These are phyloP conservation scores for Xiphophorus maculatus DNA, from an alignment of 2,113 vertebrate genomes.

Conservation along the genomic window DNA sequence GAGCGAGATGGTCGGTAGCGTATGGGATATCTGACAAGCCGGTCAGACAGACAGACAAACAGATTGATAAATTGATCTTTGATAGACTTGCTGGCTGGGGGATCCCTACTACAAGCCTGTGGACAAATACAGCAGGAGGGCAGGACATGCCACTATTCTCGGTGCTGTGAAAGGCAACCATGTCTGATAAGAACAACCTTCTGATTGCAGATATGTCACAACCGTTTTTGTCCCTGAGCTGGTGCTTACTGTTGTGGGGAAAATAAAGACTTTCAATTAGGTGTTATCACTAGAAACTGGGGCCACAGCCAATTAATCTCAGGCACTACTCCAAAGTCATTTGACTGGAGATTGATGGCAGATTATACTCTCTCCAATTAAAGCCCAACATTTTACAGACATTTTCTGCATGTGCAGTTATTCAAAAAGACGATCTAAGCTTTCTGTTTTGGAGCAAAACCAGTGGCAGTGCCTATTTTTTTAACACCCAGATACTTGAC, in stretches of 20 bases:
- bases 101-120: neutral
- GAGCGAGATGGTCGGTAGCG: too few species aligned
- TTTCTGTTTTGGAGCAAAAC: conserved; percentile 3
- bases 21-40: too few species aligned
- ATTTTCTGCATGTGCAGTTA: neutral
- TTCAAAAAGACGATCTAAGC: neutral
- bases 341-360: neutral
- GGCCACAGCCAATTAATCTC: neutral
- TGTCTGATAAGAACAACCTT: neutral
- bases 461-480: neutral
- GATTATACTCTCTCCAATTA: neutral
- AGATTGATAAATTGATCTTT: too few species aligned
- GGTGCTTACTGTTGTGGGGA: neutral
- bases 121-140: neutral
- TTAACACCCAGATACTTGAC: neutral
- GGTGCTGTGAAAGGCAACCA: neutral
- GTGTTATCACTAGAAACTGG: neutral
- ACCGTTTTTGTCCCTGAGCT: neutral
- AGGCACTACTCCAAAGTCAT: neutral
- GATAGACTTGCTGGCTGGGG: too few species aligned
- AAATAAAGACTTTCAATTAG: neutral
- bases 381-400: neutral
- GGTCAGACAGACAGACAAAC: too few species aligned
- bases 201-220: conserved; percentile 1
- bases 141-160: neutral